Evolutionary conservation across 2,888 invertebrate genomes (phyloP), one percentile per base, ranked within the genome.

Genomic region (Aelia acuminata): DNA sequence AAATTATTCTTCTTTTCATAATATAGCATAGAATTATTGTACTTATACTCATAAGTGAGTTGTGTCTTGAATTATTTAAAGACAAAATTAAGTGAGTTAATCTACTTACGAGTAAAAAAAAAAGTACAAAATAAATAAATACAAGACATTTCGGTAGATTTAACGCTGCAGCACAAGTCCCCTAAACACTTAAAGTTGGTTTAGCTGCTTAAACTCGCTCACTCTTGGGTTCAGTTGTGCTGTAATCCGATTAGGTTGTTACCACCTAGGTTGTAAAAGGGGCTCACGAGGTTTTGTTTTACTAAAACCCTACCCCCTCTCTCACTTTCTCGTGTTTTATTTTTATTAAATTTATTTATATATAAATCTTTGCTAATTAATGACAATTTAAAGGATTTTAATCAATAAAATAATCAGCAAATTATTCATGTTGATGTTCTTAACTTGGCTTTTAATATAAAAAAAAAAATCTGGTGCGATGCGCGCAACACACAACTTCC

Each of bases 101-200:
- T 70, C 63, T 70, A 20, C 63, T 70, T 70, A 70, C n/a, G n/a
- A n/a, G n/a, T n/a, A 13, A 31, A 18, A 22, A 1, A 70, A 70
- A 63, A 63, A 63, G 35, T 18, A 31, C 31, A 31, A 63, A 63
- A 70, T 5, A 31, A 57, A 57, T 70, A 35, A 35, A 35, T 31
- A 31, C 18, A 70, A 35, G 63, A 70, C 63, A 31, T 70, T 70
- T 70, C 63, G 35, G 63, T 70, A 70, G 63, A 70, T 70, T 70
- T 70, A 70, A 18, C 35, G 26, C 63, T 70, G 63, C 63, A 35
- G 8, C 63, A n/a, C n/a, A 70, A 35, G 43, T 4, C 63, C 63
- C 63, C 35, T 63, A 70, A 70, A 70, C 63, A 18, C 63, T 70
- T 70, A 35, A 70, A 70, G 63, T 70, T 70, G 63, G 63, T 70